Conservation (phyloP, 2,113 vertebrate species). For the Narcine bancroftii region DNA sequence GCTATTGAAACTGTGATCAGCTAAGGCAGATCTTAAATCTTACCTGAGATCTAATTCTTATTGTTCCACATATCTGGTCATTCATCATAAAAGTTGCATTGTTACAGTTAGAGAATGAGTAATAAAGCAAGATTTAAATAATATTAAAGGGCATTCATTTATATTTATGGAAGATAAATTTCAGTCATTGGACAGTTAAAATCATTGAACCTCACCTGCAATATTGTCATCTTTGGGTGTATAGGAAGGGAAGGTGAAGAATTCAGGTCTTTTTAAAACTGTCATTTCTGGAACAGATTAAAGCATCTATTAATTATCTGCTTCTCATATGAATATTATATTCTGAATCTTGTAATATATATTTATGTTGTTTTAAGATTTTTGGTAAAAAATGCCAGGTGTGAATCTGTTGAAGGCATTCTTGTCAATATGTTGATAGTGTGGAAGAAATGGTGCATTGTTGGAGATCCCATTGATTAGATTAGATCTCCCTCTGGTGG, state of each 20-base stretch:
- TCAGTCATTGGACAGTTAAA: neutral
- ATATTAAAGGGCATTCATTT: no score
- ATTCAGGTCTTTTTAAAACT: constrained; percentile 27
- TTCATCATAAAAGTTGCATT: neutral
- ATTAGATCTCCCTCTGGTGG: neutral
- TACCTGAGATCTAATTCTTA: neutral
- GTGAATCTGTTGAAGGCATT: no score
- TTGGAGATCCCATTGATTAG: neutral
- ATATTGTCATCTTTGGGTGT: neutral
- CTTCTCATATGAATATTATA: neutral
- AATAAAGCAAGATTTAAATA: no score
- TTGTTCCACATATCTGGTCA: neutral
- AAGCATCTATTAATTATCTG: neutral
- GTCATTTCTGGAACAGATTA: constrained; percentile 20
- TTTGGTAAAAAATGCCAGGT: neutral
- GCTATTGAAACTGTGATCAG: neutral
- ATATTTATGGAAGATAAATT: neutral
- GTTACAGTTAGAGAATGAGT: no score
- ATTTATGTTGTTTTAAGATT: neutral
- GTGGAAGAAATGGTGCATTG: neutral
- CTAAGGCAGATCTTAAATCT: neutral
- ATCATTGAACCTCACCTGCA: neutral
- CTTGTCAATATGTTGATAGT: no score
- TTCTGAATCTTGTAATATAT: neutral
- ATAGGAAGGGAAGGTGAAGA: neutral